phyloP scores from a whole-genome alignment of 92 coral and sea anemone genomes.

The Palythoa grandiflora region DNA sequence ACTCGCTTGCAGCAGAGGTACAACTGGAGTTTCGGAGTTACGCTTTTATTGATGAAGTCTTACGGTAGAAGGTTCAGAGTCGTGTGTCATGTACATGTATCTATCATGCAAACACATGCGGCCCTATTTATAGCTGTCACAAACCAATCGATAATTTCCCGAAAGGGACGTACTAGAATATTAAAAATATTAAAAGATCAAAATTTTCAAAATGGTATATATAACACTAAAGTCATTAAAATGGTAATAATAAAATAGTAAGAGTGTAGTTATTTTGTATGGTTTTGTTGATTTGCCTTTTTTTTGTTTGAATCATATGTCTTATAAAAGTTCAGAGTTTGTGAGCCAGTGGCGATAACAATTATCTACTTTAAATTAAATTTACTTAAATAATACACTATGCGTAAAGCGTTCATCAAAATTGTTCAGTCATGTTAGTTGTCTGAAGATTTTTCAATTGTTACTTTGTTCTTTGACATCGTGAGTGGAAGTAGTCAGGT shows the following conservation, averaged over 20 bases:
- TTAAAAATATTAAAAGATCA: too few relatives aligned
- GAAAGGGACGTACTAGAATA: too few relatives aligned
- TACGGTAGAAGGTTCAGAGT: too few relatives aligned
- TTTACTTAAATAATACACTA: not conserved
- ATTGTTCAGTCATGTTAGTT: too few relatives aligned
- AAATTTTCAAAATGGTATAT: not conserved
- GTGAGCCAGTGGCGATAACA: not conserved
- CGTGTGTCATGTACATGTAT: too few relatives aligned
- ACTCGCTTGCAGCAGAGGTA: too few relatives aligned
- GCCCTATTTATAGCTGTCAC: too few relatives aligned
- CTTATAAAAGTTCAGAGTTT: not conserved
- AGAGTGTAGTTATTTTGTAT: not conserved
- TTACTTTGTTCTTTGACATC: slow-evolving; percentile 3
- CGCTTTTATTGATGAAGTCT: too few relatives aligned
- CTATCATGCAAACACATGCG: too few relatives aligned
- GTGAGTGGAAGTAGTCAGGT: not conserved
- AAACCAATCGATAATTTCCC: too few relatives aligned
- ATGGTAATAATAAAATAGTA: not conserved
- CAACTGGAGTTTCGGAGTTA: too few relatives aligned
- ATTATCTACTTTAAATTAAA: not conserved
- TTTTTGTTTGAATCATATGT: not conserved
- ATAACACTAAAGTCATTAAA: not conserved
- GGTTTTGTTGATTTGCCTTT: not conserved
- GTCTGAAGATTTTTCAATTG: not conserved
- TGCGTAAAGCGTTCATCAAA: not conserved